Percentiles rank a stretch among this genome's conserved stretches.
Conservation (phyloP, 2,797 vertebrate species). For the Otolemur crassicaudatus region DNA sequence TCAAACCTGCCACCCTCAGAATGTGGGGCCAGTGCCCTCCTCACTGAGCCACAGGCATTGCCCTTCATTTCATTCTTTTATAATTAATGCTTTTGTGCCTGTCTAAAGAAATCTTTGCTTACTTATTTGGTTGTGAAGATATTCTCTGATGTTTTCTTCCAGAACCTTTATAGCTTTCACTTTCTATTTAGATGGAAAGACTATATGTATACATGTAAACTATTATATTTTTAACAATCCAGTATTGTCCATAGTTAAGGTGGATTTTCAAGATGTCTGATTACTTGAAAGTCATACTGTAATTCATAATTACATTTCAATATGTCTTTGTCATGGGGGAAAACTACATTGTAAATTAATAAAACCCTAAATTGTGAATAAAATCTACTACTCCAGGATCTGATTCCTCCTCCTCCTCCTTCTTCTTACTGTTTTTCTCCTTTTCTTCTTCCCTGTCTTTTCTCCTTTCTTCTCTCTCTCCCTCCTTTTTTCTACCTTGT, state of each 20-base stretch:
- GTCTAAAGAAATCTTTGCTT: not conserved
- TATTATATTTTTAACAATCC: not conserved
- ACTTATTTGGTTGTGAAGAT: not conserved
- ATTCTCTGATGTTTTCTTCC: not conserved
- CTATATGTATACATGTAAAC: not conserved
- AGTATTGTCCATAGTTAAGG: not conserved
- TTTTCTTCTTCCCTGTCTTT: not conserved
- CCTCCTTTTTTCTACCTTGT: not conserved
- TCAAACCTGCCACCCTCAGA: too few species aligned
- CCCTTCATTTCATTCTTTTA: not conserved
- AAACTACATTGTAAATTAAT: not conserved
- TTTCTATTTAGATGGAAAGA: slow-evolving; percentile 23
- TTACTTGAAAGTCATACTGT: not conserved
- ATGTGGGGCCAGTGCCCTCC: too few species aligned
- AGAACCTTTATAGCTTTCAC: not conserved
- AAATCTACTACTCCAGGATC: not conserved
- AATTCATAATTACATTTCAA: not conserved
- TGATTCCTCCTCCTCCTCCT: not conserved
- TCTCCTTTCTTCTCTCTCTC: not conserved
- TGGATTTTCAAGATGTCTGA: not conserved
- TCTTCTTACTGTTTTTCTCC: not conserved
- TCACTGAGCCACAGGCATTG: not conserved
- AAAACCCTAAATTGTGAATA: not conserved
- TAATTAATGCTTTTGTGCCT: not conserved
- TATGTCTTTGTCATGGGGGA: not conserved